Percentiles rank a stretch among this genome's conserved stretches.
These are phyloP conservation scores for Dryas iulia DNA, from an alignment of 1,140 invertebrate genomes.

Conservation along the genomic window DNA sequence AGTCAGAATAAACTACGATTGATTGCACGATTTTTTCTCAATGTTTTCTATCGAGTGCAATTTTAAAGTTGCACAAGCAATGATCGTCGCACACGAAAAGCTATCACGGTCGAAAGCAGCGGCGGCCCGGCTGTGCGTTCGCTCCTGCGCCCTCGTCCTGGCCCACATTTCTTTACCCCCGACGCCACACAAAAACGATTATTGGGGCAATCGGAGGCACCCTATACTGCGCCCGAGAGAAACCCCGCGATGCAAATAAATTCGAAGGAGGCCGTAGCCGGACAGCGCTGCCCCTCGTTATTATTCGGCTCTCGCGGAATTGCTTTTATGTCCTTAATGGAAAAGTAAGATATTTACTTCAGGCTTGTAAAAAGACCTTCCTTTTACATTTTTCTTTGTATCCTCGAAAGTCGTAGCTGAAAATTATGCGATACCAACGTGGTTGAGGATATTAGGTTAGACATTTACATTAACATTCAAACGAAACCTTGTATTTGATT, in stretches of 20 bases:
- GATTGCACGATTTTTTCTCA: slow-evolving; percentile 62
- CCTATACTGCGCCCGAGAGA: slow-evolving; percentile 57
- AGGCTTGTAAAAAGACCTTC: slow-evolving; percentile 62
- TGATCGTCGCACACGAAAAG: slow-evolving; percentile 32
- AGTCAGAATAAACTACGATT: no score
- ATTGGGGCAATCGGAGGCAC: slow-evolving; percentile 72
- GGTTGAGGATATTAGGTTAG: slow-evolving; percentile 28
- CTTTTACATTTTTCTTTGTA: slow-evolving; percentile 64
- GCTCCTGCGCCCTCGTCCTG: slow-evolving; percentile 23
- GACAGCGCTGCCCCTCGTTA: slow-evolving; percentile 75
- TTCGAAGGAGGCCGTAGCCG: slow-evolving; percentile 65
- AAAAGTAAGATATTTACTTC: slow-evolving; percentile 79
- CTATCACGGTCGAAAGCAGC: slow-evolving; percentile 29
- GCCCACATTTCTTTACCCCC: slow-evolving; percentile 32
- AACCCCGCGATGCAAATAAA: slow-evolving; percentile 77
- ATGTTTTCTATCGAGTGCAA: slow-evolving; percentile 69
- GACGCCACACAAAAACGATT: slow-evolving; percentile 66
- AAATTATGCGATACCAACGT: slow-evolving; percentile 44
- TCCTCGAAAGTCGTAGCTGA: slow-evolving; percentile 43
- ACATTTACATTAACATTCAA: slow-evolving; percentile 35
- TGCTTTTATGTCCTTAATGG: slow-evolving; percentile 79
- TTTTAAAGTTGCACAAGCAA: slow-evolving; percentile 58
- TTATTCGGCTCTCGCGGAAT: slow-evolving; percentile 78
- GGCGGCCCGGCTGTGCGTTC: slow-evolving; percentile 15
- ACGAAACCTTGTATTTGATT: no score